A percentile compares a stretch with the other conserved stretches of the same genome.
These are phyloP conservation scores for Mesembrinibis cayennensis DNA, from an alignment of 2,113 vertebrate genomes.

Conservation along the genomic window DNA sequence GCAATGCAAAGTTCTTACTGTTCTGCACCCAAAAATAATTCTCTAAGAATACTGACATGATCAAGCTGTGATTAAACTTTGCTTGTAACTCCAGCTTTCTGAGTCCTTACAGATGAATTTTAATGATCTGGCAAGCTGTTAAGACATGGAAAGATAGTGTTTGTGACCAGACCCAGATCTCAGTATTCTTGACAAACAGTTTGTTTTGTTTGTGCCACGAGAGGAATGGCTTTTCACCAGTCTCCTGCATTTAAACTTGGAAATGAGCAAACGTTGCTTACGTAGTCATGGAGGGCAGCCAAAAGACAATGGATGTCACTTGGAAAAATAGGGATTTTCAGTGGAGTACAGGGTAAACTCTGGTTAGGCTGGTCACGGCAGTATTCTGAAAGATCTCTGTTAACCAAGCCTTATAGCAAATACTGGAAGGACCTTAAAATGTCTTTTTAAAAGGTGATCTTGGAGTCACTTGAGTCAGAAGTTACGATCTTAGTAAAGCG, in stretches of 20 bases:
- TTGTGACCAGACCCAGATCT: neutral
- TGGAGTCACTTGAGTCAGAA: neutral
- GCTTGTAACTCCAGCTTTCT: neutral
- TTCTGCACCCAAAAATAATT: conserved; percentile 45
- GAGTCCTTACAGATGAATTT: neutral
- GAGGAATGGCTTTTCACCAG: neutral
- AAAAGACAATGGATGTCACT: neutral
- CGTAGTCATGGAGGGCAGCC: neutral
- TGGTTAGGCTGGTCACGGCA: neutral
- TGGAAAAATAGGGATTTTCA: neutral
- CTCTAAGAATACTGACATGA: conserved; percentile 4
- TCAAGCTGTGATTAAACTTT: conserved; percentile 40
- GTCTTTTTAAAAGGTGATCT: neutral
- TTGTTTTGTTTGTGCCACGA: neutral
- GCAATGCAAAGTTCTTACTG: neutral
- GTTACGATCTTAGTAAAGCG: neutral
- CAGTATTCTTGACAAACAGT: neutral
- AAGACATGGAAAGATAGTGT: neutral
- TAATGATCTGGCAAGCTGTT: conserved; percentile 21
- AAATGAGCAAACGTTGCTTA: neutral
- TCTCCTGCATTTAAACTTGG: neutral
- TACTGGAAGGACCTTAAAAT: neutral
- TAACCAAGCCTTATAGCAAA: neutral
- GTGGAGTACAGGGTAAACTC: neutral
- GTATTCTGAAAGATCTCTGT: neutral